A percentile compares a stretch with the other conserved stretches of the same genome.
Conservation (phyloP, 2,888 invertebrate genomes). For the Serripes groenlandicus region DNA sequence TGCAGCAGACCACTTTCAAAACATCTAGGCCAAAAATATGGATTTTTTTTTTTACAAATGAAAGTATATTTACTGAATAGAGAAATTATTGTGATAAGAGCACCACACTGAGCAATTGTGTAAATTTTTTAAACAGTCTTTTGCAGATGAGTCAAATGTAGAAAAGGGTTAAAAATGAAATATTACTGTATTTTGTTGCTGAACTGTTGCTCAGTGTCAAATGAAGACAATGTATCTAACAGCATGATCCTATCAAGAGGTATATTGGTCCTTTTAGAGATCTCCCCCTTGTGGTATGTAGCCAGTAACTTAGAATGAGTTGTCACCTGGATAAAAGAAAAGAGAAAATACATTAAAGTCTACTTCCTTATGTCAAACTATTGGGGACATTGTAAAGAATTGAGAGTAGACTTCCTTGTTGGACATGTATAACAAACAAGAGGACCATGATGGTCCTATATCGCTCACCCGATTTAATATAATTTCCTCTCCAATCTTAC, state of each 20-base stretch:
- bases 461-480: not conserved
- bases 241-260: constrained; percentile 58
- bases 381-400: too few species aligned
- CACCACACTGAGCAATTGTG: not conserved
- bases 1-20: too few species aligned
- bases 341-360: not conserved
- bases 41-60: too few species aligned
- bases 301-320: constrained; percentile 80
- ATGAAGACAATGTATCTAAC: constrained; percentile 73
- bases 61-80: not conserved
- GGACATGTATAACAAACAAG: not conserved
- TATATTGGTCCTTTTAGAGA: constrained; percentile 54
- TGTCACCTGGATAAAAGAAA: constrained; percentile 72
- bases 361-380: too few species aligned
- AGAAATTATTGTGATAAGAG: not conserved
- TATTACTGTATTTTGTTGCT: constrained; percentile 32
- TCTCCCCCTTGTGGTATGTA: constrained; percentile 55
- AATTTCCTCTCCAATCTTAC: not conserved
- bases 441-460: not conserved
- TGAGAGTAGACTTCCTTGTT: too few species aligned
- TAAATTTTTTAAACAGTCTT: not conserved
- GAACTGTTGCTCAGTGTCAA: constrained; percentile 83
- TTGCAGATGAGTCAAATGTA: too few species aligned
- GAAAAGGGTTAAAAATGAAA: too few species aligned
- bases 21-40: too few species aligned